Evolutionary conservation across 1,140 invertebrate species (phyloP).

Genomic region (Trichonephila clavipes): DNA sequence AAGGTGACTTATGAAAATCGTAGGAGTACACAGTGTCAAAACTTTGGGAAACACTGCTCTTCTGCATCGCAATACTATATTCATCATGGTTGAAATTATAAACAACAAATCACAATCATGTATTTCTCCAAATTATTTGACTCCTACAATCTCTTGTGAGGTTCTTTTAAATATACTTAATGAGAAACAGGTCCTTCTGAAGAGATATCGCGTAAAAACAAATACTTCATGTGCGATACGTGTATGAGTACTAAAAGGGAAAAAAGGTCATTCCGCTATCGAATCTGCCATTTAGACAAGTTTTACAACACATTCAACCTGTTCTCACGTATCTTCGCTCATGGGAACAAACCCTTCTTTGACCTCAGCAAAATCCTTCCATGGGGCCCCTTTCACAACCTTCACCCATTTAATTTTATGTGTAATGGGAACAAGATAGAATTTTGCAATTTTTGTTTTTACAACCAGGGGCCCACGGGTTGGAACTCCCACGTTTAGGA

Average conservation of each 20-base stretch:
- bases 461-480: background rate
- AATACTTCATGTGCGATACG: background rate
- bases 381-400: background rate
- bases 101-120: too few relatives aligned
- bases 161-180: background rate
- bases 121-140: too few relatives aligned
- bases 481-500: constrained; percentile 32
- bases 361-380: background rate
- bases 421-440: background rate
- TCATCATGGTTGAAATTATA: too few relatives aligned
- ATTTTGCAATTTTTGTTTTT: background rate
- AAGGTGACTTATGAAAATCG: too few relatives aligned
- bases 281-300: constrained; percentile 20
- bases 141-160: background rate
- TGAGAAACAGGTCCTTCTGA: background rate
- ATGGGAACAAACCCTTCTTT: constrained; percentile 21
- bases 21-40: too few relatives aligned
- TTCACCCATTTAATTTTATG: constrained; percentile 38
- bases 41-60: too few relatives aligned
- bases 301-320: constrained; percentile 14
- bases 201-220: background rate
- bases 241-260: background rate
- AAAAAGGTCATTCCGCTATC: constrained; percentile 17
- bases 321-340: background rate
- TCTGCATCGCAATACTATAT: too few relatives aligned